Conservation (phyloP, 1,140 invertebrate genomes). For the Calephelis virginiensis region DNA sequence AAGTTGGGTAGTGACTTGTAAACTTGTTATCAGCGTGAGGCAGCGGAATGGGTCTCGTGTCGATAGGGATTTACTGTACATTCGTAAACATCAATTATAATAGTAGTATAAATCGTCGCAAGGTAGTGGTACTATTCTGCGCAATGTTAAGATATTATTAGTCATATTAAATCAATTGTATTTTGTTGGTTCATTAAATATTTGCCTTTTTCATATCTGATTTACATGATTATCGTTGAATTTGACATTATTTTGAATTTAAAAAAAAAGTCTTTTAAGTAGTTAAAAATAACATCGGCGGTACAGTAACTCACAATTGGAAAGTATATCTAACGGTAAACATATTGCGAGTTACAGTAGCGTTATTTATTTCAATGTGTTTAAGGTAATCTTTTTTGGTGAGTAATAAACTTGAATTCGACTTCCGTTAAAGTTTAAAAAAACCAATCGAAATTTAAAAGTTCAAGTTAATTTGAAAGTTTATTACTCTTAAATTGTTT, state of each 20-base stretch:
- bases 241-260: constrained; percentile 1
- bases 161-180: not conserved
- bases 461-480: not conserved
- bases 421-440: too few relatives aligned
- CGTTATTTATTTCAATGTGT: too few relatives aligned
- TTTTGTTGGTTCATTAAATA: constrained; percentile 13
- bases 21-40: not conserved
- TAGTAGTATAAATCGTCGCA: not conserved
- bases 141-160: not conserved
- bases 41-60: not conserved
- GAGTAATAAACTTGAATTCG: too few relatives aligned
- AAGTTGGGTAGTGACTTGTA: too few relatives aligned
- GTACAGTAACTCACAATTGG: not conserved
- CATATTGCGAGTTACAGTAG: not conserved
- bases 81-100: not conserved
- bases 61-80: not conserved
- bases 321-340: not conserved
- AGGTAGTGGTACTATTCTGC: not conserved
- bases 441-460: not conserved
- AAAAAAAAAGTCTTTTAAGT: not conserved
- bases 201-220: not conserved
- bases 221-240: not conserved
- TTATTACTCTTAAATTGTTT: not conserved
- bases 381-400: too few relatives aligned
- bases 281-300: not conserved